Percentiles rank a stretch among this genome's conserved stretches.
Conservation (phyloP, 2,888 invertebrate species). For the Aphodius sticticus region DNA sequence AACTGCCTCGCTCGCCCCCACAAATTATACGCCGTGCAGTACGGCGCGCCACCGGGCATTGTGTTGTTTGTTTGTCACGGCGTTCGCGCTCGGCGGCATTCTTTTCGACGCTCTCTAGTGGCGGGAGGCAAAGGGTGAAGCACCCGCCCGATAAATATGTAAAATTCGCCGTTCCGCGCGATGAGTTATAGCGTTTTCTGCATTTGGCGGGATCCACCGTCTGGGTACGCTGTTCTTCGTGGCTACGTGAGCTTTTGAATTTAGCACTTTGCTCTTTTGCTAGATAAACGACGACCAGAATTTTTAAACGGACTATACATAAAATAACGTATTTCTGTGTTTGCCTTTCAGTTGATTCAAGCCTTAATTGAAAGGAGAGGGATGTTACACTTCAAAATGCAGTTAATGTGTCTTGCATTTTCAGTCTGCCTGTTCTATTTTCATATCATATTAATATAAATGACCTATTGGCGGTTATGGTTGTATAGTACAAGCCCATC, state of each 20-base stretch:
- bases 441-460: too few relatives aligned
- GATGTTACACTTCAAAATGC: too few relatives aligned
- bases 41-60: neutral
- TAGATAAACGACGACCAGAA: neutral
- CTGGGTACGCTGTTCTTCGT: neutral
- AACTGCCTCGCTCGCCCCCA: neutral
- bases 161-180: neutral
- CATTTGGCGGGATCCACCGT: neutral
- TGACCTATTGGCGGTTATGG: too few relatives aligned
- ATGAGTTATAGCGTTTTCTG: neutral
- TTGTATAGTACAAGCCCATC: too few relatives aligned
- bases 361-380: too few relatives aligned
- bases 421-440: too few relatives aligned
- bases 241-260: neutral
- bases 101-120: neutral
- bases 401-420: too few relatives aligned
- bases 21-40: neutral
- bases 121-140: neutral
- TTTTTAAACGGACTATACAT: too few relatives aligned
- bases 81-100: neutral
- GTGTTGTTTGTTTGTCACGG: neutral
- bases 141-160: neutral
- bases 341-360: too few relatives aligned
- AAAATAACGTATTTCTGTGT: too few relatives aligned
- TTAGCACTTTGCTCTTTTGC: neutral